These are phyloP conservation scores for Drosophila yooni DNA, from an alignment of 2,888 invertebrate species.

Conservation along the genomic window DNA sequence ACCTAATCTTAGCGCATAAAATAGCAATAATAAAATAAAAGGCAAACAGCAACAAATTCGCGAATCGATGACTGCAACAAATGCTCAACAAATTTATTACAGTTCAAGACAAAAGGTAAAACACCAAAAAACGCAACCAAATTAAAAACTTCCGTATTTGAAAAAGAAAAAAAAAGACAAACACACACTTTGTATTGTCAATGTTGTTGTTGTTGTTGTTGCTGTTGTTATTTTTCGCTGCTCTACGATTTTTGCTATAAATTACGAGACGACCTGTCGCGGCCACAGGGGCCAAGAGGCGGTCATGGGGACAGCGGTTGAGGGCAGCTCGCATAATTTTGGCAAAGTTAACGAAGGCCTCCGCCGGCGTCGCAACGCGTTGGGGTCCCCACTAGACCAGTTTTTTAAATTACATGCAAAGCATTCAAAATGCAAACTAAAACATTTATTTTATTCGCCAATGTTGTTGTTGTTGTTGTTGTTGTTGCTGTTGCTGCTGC, in stretches of 20 bases:
- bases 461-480: constrained; percentile 13
- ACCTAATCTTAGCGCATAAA: constrained; percentile 52
- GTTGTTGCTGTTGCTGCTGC: constrained; percentile 1
- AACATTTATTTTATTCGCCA: constrained; percentile 74
- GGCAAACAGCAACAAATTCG: constrained; percentile 36
- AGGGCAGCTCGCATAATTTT: constrained; percentile 81
- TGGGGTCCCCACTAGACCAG: constrained; percentile 75
- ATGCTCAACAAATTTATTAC: constrained; percentile 50
- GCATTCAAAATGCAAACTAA: constrained; percentile 80
- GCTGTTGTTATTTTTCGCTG: constrained; percentile 10
- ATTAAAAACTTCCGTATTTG: constrained; percentile 76
- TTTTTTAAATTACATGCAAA: constrained; percentile 82
- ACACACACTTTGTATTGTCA: constrained; percentile 20
- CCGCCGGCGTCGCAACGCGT: constrained; percentile 20
- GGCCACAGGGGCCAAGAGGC: constrained; percentile 25
- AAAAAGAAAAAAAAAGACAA: constrained; percentile 50
- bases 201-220: constrained; percentile 21
- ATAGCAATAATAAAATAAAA: constrained; percentile 68
- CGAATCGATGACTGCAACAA: constrained; percentile 70
- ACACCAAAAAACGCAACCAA: constrained; percentile 52
- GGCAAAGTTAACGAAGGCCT: constrained; percentile 81
- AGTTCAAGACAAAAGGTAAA: constrained; percentile 25
- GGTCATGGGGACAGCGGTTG: constrained; percentile 24
- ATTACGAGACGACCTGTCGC: constrained; percentile 73
- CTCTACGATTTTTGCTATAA: constrained; percentile 55